phyloP scores from a whole-genome alignment of 1,140 invertebrate species.

The Helicorthomorpha holstii region DNA sequence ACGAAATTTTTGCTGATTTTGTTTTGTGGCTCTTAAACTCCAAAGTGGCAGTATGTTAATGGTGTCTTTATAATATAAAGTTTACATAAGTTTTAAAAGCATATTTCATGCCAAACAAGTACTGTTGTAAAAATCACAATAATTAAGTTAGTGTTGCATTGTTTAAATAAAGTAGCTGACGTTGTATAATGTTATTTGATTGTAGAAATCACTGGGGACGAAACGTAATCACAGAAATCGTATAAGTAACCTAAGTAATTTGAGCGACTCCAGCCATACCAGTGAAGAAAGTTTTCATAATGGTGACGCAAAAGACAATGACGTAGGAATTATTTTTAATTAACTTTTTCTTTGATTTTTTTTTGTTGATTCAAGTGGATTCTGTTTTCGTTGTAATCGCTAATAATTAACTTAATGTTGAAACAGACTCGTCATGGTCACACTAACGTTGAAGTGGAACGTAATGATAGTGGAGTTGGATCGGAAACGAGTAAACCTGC shows the following conservation, averaged over 20 bases:
- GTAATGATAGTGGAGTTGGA: slow-evolving; percentile 83
- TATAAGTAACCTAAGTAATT: slow-evolving; percentile 37
- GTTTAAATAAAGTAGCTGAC: too few relatives aligned
- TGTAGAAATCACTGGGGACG: too few relatives aligned
- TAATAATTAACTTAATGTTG: slow-evolving; percentile 8
- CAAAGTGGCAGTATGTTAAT: too few relatives aligned
- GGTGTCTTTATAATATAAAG: too few relatives aligned
- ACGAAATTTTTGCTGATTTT: too few relatives aligned
- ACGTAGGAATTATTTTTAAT: too few relatives aligned
- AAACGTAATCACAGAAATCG: slow-evolving; percentile 18
- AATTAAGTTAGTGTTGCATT: too few relatives aligned
- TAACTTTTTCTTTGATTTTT: slow-evolving; percentile 11
- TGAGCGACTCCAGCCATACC: slow-evolving; percentile 41
- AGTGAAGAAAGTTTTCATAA: slow-evolving; percentile 14
- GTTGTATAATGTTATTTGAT: too few relatives aligned
- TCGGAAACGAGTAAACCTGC: slow-evolving; percentile 77
- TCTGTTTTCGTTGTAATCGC: slow-evolving; percentile 5
- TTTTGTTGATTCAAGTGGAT: slow-evolving; percentile 1
- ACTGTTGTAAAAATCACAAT: too few relatives aligned
- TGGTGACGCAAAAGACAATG: slow-evolving; percentile 8
- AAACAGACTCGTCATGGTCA: slow-evolving; percentile 21
- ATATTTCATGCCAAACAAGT: too few relatives aligned
- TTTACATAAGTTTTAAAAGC: too few relatives aligned
- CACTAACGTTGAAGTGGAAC: slow-evolving; percentile 45
- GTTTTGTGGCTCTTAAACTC: too few relatives aligned